Conservation (phyloP, 2,888 invertebrate genomes). For the Caenorhabditis sp. region DNA sequence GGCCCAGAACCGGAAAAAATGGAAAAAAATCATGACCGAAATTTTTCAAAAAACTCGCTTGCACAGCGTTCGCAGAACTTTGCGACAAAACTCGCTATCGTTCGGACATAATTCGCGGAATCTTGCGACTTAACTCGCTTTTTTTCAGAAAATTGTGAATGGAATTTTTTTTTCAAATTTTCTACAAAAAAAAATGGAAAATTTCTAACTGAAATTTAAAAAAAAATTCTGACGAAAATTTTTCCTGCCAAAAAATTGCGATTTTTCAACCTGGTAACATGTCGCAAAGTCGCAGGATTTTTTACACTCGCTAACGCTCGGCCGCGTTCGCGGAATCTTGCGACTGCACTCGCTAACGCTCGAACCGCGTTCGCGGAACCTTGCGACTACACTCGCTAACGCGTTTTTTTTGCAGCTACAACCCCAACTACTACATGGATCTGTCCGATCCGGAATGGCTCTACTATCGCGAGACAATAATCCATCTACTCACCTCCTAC, state of each 20-base stretch:
- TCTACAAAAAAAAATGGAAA: neutral
- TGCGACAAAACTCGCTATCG: neutral
- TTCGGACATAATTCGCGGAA: no score
- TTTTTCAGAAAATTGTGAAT: no score
- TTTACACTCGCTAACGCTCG: no score
- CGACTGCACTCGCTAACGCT: no score
- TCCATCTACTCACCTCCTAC: slow-evolving; percentile 21
- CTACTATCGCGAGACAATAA: slow-evolving; percentile 48
- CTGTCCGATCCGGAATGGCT: slow-evolving; percentile 63
- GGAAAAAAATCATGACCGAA: neutral
- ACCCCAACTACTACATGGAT: slow-evolving; percentile 43
- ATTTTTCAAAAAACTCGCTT: neutral
- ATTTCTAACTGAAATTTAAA: neutral
- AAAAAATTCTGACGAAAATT: neutral
- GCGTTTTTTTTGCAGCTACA: slow-evolving; percentile 50
- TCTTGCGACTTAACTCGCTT: no score
- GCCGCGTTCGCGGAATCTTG: no score
- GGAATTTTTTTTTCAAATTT: no score
- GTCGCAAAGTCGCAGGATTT: neutral
- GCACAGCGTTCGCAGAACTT: neutral
- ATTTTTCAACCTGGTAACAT: neutral
- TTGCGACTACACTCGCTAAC: no score
- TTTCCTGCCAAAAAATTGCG: neutral
- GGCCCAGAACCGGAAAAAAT: neutral
- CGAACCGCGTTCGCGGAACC: no score